A percentile compares a stretch with the other conserved stretches of the same genome.
Conservation (phyloP, 1,140 invertebrate genomes). For the Zaprionus capensis region DNA sequence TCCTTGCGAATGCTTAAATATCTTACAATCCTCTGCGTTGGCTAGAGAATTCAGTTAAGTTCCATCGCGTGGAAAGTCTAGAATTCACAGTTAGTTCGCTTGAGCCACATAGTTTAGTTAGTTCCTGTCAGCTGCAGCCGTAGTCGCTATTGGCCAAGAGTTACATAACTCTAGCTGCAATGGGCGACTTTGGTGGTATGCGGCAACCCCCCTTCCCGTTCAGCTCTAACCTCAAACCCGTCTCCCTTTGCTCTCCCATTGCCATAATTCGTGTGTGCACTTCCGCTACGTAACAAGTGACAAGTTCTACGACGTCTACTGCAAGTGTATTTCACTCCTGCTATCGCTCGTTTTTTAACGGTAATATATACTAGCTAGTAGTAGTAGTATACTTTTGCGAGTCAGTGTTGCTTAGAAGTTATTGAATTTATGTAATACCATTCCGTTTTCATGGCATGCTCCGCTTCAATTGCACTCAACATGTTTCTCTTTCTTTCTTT, state of each 20-base stretch:
- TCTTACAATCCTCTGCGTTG: background rate
- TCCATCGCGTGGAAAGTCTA: background rate
- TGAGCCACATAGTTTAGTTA: background rate
- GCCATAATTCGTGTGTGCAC: constrained; percentile 15
- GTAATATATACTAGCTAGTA: constrained; percentile 1
- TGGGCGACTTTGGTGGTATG: background rate
- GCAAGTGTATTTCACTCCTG: background rate
- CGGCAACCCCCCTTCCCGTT: background rate
- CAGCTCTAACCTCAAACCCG: background rate
- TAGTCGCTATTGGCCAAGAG: constrained; percentile 18
- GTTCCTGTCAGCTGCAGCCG: background rate
- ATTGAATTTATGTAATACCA: constrained; percentile 65
- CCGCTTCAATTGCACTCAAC: constrained; percentile 69
- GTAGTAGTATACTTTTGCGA: constrained; percentile 4
- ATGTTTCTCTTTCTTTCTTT: constrained; percentile 26
- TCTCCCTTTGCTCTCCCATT: background rate
- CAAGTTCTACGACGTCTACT: constrained; percentile 8
- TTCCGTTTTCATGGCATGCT: constrained; percentile 71
- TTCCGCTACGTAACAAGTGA: constrained; percentile 19
- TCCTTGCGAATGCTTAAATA: background rate
- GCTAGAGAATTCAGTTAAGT: background rate
- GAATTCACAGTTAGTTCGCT: constrained; percentile 14
- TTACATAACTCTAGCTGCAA: constrained; percentile 34
- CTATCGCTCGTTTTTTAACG: background rate
- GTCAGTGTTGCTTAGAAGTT: constrained; percentile 26